phyloP scores from a whole-genome alignment of 2,888 invertebrate genomes.

The Pycnomerus fuliginosus region DNA sequence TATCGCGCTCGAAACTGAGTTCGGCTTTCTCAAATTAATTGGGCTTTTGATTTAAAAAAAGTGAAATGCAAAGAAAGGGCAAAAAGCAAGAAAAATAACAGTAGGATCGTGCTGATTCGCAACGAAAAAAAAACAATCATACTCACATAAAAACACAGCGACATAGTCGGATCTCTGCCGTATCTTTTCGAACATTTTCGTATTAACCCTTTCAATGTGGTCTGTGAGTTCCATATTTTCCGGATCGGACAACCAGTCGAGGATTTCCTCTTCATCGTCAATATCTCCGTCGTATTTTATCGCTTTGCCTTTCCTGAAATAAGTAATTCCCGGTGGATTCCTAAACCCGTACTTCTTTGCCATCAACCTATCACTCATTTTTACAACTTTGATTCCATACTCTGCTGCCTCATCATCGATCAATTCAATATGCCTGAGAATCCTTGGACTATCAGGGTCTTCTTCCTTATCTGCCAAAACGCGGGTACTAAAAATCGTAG shows the following conservation, averaged over 20 bases:
- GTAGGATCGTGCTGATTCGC: too few relatives aligned
- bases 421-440: slow-evolving; percentile 82
- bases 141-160: slow-evolving; percentile 92
- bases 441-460: slow-evolving; percentile 75
- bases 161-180: slow-evolving; percentile 85
- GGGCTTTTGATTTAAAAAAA: too few relatives aligned
- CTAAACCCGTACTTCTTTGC: slow-evolving; percentile 91
- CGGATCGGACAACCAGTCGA: slow-evolving; percentile 91
- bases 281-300: slow-evolving; percentile 93
- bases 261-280: slow-evolving; percentile 83
- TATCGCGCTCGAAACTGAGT: too few relatives aligned
- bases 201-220: slow-evolving; percentile 87
- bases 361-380: slow-evolving; percentile 85
- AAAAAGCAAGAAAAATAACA: too few relatives aligned
- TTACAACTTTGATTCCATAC: slow-evolving; percentile 87
- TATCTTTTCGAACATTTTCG: slow-evolving; percentile 91
- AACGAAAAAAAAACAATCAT: too few relatives aligned
- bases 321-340: slow-evolving; percentile 87
- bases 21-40: too few relatives aligned
- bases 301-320: slow-evolving; percentile 85
- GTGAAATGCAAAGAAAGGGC: too few relatives aligned
- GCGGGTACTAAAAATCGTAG: background rate
- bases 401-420: slow-evolving; percentile 91
- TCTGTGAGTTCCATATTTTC: slow-evolving; percentile 93
- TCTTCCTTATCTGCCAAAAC: slow-evolving; percentile 87